A percentile compares a stretch with the other conserved stretches of the same genome.
Evolutionary conservation across 2,888 invertebrate species (phyloP).

Genomic region (Papilio protenor): DNA sequence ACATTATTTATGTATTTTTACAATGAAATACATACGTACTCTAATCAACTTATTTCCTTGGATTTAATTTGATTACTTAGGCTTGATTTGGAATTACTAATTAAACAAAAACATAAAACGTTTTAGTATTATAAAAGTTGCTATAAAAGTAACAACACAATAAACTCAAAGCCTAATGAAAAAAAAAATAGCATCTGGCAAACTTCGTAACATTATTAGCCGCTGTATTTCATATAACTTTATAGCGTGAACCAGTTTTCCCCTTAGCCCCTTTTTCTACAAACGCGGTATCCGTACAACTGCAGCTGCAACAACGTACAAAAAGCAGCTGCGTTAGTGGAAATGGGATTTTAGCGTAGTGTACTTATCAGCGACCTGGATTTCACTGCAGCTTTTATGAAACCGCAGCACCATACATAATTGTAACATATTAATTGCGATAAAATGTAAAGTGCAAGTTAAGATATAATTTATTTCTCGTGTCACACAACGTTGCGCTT

Average conservation of each 20-base stretch:
- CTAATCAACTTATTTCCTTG: too few species aligned
- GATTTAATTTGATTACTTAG: too few species aligned
- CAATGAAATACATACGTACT: background rate
- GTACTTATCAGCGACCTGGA: constrained; percentile 23
- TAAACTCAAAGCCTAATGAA: too few species aligned
- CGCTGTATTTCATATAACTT: constrained; percentile 16
- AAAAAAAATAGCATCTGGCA: background rate
- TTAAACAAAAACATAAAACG: too few species aligned
- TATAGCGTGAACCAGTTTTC: constrained; percentile 5
- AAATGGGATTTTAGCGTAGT: background rate
- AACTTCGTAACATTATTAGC: constrained; percentile 1
- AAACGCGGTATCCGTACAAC: background rate
- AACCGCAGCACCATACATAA: background rate
- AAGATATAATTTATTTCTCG: background rate
- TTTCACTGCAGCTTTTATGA: constrained; percentile 1
- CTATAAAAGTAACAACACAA: too few species aligned
- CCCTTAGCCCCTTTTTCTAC: background rate
- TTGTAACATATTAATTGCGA: background rate
- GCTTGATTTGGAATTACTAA: too few species aligned
- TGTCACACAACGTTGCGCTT: background rate
- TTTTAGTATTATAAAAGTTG: too few species aligned
- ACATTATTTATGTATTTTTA: background rate
- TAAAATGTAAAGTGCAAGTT: background rate
- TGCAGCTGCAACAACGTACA: background rate
- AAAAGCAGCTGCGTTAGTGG: background rate